Percentiles rank a stretch among this genome's conserved stretches.
These are phyloP conservation scores for Octodon degus DNA, from an alignment of 2,113 vertebrate genomes.

Conservation along the genomic window DNA sequence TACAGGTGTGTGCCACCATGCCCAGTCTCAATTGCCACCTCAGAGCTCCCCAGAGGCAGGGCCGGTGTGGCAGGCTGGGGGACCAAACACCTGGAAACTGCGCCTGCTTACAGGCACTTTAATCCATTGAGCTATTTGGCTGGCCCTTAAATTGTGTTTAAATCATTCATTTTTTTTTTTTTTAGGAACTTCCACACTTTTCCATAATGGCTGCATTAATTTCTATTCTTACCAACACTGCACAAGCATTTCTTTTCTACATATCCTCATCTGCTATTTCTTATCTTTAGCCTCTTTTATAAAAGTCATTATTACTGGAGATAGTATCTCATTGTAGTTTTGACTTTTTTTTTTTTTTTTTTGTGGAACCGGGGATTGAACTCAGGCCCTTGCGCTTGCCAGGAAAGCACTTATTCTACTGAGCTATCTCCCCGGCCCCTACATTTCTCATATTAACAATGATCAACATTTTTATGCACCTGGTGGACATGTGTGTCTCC, in stretches of 20 bases:
- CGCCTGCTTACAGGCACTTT: no score
- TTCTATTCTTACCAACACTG: not conserved
- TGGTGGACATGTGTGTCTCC: not conserved
- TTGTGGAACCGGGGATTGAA: no score
- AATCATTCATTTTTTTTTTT: not conserved
- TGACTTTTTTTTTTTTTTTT: no score
- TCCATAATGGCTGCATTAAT: not conserved
- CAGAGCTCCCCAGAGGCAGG: no score
- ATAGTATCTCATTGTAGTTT: not conserved
- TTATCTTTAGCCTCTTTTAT: not conserved
- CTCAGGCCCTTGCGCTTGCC: no score
- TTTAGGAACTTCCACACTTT: not conserved
- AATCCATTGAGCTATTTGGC: no score
- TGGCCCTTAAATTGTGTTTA: not conserved
- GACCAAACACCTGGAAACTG: no score
- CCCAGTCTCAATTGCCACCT: no score
- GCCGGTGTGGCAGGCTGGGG: no score
- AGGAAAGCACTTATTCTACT: no score
- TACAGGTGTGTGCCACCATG: no score
- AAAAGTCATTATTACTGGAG: not conserved
- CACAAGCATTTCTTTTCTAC: not conserved
- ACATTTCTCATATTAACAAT: not conserved
- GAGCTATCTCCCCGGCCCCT: no score
- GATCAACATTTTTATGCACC: not conserved
- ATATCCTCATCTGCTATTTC: not conserved